These are phyloP conservation scores for Microctonus hyperodae DNA, from an alignment of 2,888 invertebrate genomes.

Conservation along the genomic window DNA sequence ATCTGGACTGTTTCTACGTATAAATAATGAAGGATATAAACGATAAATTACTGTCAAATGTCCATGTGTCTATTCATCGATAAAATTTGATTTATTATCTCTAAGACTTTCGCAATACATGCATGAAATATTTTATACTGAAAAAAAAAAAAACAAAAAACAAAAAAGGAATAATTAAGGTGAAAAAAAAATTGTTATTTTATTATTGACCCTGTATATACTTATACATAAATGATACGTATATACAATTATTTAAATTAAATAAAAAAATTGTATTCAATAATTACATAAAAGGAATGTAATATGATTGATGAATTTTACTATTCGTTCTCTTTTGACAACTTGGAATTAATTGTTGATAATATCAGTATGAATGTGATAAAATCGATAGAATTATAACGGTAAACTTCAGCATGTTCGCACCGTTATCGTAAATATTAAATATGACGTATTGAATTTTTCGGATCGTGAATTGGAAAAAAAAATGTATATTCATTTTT, in stretches of 20 bases:
- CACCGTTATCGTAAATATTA: no score
- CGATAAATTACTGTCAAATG: no score
- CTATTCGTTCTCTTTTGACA: background rate
- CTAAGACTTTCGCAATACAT: background rate
- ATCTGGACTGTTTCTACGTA: no score
- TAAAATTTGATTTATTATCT: background rate
- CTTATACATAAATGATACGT: conserved; percentile 1
- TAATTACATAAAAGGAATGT: background rate
- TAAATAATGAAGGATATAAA: background rate
- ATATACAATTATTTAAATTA: background rate
- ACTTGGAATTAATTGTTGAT: background rate
- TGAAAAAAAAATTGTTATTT: conserved; percentile 5
- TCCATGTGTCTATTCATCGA: background rate
- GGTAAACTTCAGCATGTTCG: no score
- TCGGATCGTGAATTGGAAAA: no score
- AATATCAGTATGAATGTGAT: no score
- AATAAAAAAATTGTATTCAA: background rate
- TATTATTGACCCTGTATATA: background rate
- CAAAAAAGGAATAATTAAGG: no score
- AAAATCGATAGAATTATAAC: no score
- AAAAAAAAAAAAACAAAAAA: background rate
- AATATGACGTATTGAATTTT: no score
- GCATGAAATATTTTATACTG: background rate
- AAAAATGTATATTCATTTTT: no score
- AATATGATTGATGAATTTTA: background rate